phyloP scores from a whole-genome alignment of 2,113 vertebrate genomes.

The Trochalopteron elliotii region DNA sequence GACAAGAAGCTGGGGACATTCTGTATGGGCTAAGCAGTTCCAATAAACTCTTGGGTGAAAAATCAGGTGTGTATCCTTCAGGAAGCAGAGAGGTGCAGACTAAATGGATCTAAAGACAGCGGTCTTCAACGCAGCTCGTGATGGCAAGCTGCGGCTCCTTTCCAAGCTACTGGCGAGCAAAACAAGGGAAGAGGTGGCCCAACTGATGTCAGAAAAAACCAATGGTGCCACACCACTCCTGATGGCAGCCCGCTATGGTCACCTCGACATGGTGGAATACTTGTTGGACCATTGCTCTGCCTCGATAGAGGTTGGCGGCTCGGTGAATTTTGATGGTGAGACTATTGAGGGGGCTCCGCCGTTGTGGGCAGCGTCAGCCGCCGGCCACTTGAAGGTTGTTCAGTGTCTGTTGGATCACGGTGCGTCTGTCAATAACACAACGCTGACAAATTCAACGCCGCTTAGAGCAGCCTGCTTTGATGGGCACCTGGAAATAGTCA shows the following conservation, averaged over 20 bases:
- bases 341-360: conserved; percentile 97
- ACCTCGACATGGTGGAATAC: conserved; percentile 96
- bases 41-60: neutral
- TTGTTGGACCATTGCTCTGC: conserved; percentile 93
- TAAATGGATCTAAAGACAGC: conserved; percentile 98
- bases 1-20: neutral
- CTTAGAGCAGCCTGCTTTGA: conserved; percentile 96
- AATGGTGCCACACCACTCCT: conserved; percentile 94
- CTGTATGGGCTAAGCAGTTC: neutral
- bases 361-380: conserved; percentile 94
- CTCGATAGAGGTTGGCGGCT: conserved; percentile 90
- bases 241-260: conserved; percentile 95
- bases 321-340: conserved; percentile 96
- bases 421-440: conserved; percentile 96
- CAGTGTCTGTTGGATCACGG: conserved; percentile 93
- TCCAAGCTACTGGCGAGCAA: conserved; percentile 94
- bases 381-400: conserved; percentile 94
- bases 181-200: conserved; percentile 86
- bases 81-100: conserved; percentile 16
- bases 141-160: conserved; percentile 94
- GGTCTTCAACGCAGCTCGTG: conserved; percentile 95
- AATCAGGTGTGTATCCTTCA: neutral
- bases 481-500: conserved; percentile 95
- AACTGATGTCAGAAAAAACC: conserved; percentile 91
- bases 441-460: conserved; percentile 93